phyloP scores from a whole-genome alignment of 2,888 invertebrate species.

The Agrochola lota region DNA sequence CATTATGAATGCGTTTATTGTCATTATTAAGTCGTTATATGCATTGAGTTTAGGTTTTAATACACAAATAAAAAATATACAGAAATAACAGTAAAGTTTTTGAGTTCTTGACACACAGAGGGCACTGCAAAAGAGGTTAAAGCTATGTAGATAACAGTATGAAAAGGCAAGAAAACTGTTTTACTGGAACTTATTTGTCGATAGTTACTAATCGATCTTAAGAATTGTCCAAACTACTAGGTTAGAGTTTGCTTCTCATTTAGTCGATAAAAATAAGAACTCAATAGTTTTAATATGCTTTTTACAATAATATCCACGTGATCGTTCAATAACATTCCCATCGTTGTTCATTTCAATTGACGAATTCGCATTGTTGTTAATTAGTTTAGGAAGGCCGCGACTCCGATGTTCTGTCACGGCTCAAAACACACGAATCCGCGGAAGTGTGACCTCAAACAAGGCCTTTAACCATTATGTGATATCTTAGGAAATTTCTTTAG shows the following conservation, averaged over 20 bases:
- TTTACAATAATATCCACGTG: neutral
- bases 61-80: neutral
- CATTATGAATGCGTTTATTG: slow-evolving; percentile 1
- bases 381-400: slow-evolving; percentile 54
- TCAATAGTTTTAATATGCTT: neutral
- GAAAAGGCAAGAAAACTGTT: neutral
- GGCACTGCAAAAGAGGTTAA: too few species aligned
- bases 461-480: slow-evolving; percentile 67
- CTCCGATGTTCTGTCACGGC: slow-evolving; percentile 60
- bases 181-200: neutral
- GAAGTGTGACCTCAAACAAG: slow-evolving; percentile 69
- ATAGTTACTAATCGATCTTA: too few species aligned
- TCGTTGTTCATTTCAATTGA: slow-evolving; percentile 12
- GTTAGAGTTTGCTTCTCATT: neutral
- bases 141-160: neutral
- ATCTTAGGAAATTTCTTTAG: slow-evolving; percentile 64
- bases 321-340: slow-evolving; percentile 9
- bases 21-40: slow-evolving; percentile 4
- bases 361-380: slow-evolving; percentile 36
- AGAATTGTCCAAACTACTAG: neutral
- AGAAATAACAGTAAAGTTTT: neutral
- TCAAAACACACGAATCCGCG: slow-evolving; percentile 62
- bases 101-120: too few species aligned
- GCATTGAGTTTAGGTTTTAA: neutral
- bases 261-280: neutral